These are phyloP conservation scores for Teleiodes luculella DNA, from an alignment of 2,888 invertebrate genomes.

Conservation along the genomic window DNA sequence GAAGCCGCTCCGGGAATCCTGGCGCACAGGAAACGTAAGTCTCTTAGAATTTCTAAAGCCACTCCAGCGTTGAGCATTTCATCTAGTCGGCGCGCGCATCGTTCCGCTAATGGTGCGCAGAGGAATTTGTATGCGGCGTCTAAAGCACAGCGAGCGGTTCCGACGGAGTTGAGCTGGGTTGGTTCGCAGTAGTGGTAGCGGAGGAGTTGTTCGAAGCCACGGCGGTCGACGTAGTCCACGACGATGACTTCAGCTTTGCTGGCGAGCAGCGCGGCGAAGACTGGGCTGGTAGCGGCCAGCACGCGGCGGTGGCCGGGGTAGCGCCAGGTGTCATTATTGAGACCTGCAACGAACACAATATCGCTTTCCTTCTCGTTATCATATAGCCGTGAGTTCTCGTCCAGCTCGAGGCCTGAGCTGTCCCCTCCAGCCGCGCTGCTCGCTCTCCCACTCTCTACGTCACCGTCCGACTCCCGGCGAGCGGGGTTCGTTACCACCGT, in stretches of 20 bases:
- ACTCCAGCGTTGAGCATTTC: conserved; percentile 80
- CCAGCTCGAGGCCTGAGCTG: conserved; percentile 33
- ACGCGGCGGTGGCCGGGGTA: conserved; percentile 83
- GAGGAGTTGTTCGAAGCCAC: conserved; percentile 83
- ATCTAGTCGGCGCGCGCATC: conserved; percentile 83
- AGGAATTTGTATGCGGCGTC: conserved; percentile 87
- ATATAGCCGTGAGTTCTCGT: conserved; percentile 58
- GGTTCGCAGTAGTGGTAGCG: conserved; percentile 82
- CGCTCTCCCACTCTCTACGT: conserved; percentile 40
- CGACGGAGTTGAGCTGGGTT: conserved; percentile 79
- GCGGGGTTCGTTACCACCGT: conserved; percentile 72
- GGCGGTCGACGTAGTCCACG: conserved; percentile 80
- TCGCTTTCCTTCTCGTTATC: conserved; percentile 79
- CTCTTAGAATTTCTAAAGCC: conserved; percentile 82
- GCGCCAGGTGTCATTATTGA: conserved; percentile 81
- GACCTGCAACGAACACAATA: conserved; percentile 81
- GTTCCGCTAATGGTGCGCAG: conserved; percentile 82
- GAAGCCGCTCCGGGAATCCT: conserved; percentile 67
- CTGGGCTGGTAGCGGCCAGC: conserved; percentile 80
- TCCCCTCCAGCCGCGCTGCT: conserved; percentile 32
- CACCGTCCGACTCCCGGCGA: conserved; percentile 50
- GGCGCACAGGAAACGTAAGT: conserved; percentile 71
- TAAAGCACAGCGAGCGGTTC: conserved; percentile 83
- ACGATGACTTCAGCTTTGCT: conserved; percentile 65
- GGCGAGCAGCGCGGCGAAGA: conserved; percentile 79